Percentiles rank a stretch among this genome's conserved stretches.
These are phyloP conservation scores for Chlamydotis undulata DNA, from an alignment of 2,113 vertebrate species.

Conservation along the genomic window DNA sequence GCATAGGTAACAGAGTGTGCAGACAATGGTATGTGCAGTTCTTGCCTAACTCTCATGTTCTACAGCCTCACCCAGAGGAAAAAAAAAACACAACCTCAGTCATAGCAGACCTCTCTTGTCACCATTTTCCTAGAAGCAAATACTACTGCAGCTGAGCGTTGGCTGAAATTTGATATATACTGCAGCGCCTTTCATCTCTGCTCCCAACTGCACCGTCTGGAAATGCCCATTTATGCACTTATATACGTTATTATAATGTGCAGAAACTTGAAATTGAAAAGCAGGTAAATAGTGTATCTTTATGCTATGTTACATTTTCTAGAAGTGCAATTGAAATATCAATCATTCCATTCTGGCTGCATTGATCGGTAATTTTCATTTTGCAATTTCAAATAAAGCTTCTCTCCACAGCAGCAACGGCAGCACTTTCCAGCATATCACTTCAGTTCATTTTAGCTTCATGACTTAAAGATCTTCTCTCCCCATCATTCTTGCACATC, in stretches of 20 bases:
- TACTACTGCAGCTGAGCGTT: background rate
- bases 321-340: slow-evolving; percentile 47
- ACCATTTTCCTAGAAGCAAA: background rate
- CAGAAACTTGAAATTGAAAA: slow-evolving; percentile 54
- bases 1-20: background rate
- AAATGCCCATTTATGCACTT: slow-evolving; percentile 22
- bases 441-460: slow-evolving; percentile 69
- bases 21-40: fast-evolving
- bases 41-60: background rate
- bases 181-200: background rate
- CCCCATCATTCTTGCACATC: slow-evolving; percentile 61
- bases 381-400: slow-evolving; percentile 77
- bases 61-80: background rate
- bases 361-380: slow-evolving; percentile 78
- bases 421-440: slow-evolving; percentile 54
- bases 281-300: slow-evolving; percentile 65
- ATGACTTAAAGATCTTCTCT: slow-evolving; percentile 54
- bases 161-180: background rate
- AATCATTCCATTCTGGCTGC: slow-evolving; percentile 62
- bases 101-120: background rate
- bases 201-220: background rate
- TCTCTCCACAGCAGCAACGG: slow-evolving; percentile 27
- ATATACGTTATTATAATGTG: background rate
- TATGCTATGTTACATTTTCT: slow-evolving; percentile 56
- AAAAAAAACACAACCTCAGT: background rate